Evolutionary conservation across 2,797 vertebrate species (phyloP).

Genomic region (Onychomys arenicola): DNA sequence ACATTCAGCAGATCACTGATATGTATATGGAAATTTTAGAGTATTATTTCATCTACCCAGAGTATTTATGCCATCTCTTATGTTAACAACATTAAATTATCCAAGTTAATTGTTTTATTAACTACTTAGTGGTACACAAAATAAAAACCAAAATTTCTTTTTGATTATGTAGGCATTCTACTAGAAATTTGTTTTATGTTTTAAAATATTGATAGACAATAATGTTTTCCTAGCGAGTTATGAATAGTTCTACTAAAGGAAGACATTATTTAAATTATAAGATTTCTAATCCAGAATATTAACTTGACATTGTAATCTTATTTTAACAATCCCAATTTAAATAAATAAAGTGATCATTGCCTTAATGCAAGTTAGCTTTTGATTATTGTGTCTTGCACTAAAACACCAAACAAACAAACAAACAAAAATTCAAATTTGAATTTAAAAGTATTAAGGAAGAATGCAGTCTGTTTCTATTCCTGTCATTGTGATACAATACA

Average conservation of each 20-base stretch:
- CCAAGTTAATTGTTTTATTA: conserved; percentile 63
- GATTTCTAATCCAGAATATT: conserved; percentile 63
- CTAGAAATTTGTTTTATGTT: conserved; percentile 79
- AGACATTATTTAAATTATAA: conserved; percentile 69
- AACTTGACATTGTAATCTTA: conserved; percentile 57
- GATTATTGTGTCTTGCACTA: neutral
- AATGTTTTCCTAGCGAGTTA: conserved; percentile 47
- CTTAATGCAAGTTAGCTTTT: conserved; percentile 32
- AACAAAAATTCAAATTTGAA: conserved; percentile 25
- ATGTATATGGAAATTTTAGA: neutral
- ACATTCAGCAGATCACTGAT: neutral
- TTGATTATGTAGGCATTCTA: conserved; percentile 57
- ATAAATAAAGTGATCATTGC: conserved; percentile 43
- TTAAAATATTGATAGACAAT: conserved; percentile 58
- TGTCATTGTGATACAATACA: neutral
- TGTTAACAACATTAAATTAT: conserved; percentile 38
- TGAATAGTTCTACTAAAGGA: conserved; percentile 52
- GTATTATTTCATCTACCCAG: conserved; percentile 22
- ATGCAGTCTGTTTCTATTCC: neutral
- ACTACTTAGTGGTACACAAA: conserved; percentile 53
- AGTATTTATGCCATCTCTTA: conserved; percentile 17
- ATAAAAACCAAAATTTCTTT: conserved; percentile 63
- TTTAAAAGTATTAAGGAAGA: neutral
- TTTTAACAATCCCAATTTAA: conserved; percentile 71
- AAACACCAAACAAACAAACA: no score